Base-by-base conservation (phyloP, 2,797 vertebrate species). In the Balearica regulorum region DNA sequence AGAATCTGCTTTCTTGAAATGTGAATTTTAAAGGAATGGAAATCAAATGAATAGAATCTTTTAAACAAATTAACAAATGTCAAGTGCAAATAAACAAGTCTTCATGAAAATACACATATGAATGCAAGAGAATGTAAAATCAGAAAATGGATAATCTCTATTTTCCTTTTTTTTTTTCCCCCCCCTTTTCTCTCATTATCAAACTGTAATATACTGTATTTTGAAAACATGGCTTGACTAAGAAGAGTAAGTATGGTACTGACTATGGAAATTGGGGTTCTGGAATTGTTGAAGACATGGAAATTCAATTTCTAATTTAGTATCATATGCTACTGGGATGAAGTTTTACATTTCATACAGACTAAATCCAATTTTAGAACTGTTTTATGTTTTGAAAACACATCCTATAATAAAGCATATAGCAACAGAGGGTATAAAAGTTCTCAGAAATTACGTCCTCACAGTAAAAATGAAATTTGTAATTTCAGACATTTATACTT, bases 191-290 rank as follows among this genome's bases (percentile, higher is more conserved):
- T 87, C 76, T 65, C 68, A 94, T 83, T 86, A 91, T 96, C 69
- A 94, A 77, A 62, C 43, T 95, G 92, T 83, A 97, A 97, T 83
- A 96, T 53, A 90, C 61, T 79, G 54, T 28, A 92, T 93, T 97
- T 96, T 94, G 96, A 94, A 96, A 96, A 94, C 37, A 69, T 62
- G 58, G 37, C 22, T 88, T 81, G 54, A 84, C 33, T 92, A 96
- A 81, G 66, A 83, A 90, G 83, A 95, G 35, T 75, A 90, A 95
- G 83, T 88, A 90, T 90, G 83, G 90, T 22, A 28, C 57, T 87
- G 31, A 95, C 55, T 83, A 92, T 87, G 91, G 92, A 95, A 93
- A 94, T 1, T 39, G 49, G 60, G 51, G 48, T 58, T 81, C 96
- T 93, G 46, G 65, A 83, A 89, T 90, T 82, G 49, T 64, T 95